A percentile compares a stretch with the other conserved stretches of the same genome.
phyloP scores from a whole-genome alignment of 2,888 invertebrate species.

The Hofmannophila pseudospretella region DNA sequence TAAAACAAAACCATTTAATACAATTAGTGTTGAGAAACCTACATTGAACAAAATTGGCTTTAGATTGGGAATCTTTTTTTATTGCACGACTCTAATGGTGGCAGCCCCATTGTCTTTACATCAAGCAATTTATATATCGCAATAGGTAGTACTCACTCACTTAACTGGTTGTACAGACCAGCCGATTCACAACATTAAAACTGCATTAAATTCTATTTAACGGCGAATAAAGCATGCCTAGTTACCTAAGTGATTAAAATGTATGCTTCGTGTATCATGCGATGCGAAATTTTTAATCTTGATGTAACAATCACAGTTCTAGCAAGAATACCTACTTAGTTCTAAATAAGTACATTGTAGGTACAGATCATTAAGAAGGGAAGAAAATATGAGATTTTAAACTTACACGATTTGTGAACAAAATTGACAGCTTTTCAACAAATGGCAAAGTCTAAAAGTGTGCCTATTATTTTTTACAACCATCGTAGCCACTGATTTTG shows the following conservation, averaged over 20 bases:
- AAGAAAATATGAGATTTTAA: not conserved
- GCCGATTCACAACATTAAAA: conserved; percentile 63
- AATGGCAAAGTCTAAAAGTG: too few species aligned
- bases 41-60: conserved; percentile 42
- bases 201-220: conserved; percentile 68
- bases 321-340: conserved; percentile 12
- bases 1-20: conserved; percentile 24
- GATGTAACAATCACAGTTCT: conserved; percentile 19
- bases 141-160: conserved; percentile 39
- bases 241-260: conserved; percentile 60
- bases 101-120: conserved; percentile 48
- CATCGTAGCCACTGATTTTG: too few species aligned
- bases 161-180: conserved; percentile 44
- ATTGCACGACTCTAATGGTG: conserved; percentile 24
- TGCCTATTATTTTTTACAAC: too few species aligned
- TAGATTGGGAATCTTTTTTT: conserved; percentile 38
- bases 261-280: conserved; percentile 47
- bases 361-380: too few species aligned
- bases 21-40: conserved; percentile 24
- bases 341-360: too few species aligned
- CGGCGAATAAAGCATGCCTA: conserved; percentile 45
- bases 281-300: conserved; percentile 34
- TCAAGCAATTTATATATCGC: conserved; percentile 47
- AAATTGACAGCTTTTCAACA: too few species aligned
- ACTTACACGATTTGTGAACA: too few species aligned